Evolutionary conservation across 2,113 vertebrate genomes (phyloP), one percentile per base, ranked within the genome.

Genomic region (Eudyptes chrysolophus): DNA sequence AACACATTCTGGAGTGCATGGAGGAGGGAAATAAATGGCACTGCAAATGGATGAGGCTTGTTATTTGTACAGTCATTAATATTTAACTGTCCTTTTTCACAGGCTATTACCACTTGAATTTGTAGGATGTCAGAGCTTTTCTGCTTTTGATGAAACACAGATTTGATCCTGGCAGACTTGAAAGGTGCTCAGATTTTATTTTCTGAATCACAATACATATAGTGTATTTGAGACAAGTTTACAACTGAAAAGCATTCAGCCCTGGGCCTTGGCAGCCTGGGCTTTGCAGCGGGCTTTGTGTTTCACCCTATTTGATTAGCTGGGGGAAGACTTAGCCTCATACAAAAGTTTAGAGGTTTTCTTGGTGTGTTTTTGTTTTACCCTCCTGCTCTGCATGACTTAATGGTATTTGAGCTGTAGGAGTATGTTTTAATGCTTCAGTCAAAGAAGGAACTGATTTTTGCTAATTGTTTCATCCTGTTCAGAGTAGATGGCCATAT

Each of bases 41-140:
- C 48, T 87, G 84, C 69, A 81, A 92, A 96, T 79, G 80, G 68
- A 74, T 83, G 65, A 89, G 79, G 58, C 49, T 82, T 87, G 94
- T 92, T 94, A 89, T 97, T 96, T 96, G 94, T 90, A 54, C 30
- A 58, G 91, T 68, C 94, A 96, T 97, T 97, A 98, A 96, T 98
- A 98, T 96, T 97, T 94, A 96, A 96, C 84, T 94, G 74, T 89
- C 78, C 87, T 77, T 69, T 95, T 92, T 87, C 97, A 96, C 96
- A 94, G 96, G 90, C 93, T 92, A 76, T 97, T 97, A 95, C 93
- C 32, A 12, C 71, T 85, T 69, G 72, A 94, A 95, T 97, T 94
- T 94, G 77, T 87, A 66, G 66, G 54, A 40, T 86, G 96, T 92
- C 84, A 92, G 82, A 84, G 74, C 72, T 91, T 57, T 87, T 69